phyloP scores from a whole-genome alignment of 1,140 invertebrate species.

The Panagrolaimus sp. region DNA sequence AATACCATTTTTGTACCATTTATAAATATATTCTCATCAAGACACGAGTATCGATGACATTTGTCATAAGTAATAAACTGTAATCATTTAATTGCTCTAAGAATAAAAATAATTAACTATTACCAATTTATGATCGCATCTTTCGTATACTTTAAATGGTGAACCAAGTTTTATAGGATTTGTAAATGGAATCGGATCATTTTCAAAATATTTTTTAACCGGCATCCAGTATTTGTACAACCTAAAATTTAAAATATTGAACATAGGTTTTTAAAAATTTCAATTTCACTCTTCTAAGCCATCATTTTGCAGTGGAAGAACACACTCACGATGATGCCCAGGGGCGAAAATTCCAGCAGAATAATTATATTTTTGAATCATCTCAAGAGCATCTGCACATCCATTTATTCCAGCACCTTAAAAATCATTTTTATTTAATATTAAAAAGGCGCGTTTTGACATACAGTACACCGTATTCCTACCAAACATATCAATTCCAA shows the following conservation, averaged over 20 bases:
- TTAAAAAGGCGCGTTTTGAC: not conserved
- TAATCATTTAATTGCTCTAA: too few species aligned
- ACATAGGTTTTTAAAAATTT: not conserved
- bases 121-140: too few species aligned
- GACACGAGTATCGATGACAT: too few species aligned
- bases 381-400: conserved; percentile 1
- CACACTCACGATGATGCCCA: not conserved
- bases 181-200: conserved; percentile 72
- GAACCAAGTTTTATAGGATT: conserved; percentile 67
- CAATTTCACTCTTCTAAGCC: not conserved
- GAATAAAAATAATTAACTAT: too few species aligned
- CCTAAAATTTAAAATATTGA: not conserved
- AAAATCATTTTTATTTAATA: not conserved
- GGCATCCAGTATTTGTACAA: not conserved
- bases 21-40: too few species aligned
- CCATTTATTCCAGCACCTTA: not conserved
- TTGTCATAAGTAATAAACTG: too few species aligned
- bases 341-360: conserved; percentile 1
- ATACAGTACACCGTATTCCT: not conserved
- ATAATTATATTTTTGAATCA: not conserved
- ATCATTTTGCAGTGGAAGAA: not conserved
- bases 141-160: too few species aligned
- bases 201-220: conserved; percentile 71
- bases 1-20: too few species aligned
- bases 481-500: conserved; percentile 9